Percentiles rank a stretch among this genome's conserved stretches.
Conservation (phyloP, 2,113 vertebrate species). For the Excalfactoria chinensis region DNA sequence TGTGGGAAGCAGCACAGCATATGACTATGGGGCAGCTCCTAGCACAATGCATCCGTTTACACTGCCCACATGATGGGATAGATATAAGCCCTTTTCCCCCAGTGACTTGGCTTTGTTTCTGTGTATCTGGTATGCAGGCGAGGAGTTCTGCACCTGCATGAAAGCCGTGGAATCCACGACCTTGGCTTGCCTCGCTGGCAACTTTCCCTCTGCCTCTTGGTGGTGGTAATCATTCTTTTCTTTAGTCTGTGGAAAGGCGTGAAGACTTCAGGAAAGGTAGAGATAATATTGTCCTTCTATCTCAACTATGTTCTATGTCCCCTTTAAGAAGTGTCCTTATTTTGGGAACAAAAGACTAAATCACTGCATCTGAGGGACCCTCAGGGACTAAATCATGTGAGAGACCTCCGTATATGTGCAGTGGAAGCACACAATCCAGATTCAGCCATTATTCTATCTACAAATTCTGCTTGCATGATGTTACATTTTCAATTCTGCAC, state of each 20-base stretch:
- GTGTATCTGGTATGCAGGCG: slow-evolving; percentile 77
- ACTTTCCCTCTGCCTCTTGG: slow-evolving; percentile 88
- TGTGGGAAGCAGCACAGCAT: neutral
- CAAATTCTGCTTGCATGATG: neutral
- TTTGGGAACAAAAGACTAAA: neutral
- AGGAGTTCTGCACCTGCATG: slow-evolving; percentile 90
- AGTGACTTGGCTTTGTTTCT: neutral
- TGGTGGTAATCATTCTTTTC: slow-evolving; percentile 91
- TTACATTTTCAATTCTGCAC: neutral
- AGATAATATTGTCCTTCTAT: slow-evolving; percentile 40
- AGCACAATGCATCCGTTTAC: neutral
- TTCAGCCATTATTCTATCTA: neutral
- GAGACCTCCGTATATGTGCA: neutral
- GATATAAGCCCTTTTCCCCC: neutral
- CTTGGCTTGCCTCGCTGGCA: slow-evolving; percentile 93
- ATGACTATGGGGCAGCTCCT: neutral
- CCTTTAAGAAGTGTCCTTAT: neutral
- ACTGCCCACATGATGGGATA: neutral
- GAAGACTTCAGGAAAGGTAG: slow-evolving; percentile 98
- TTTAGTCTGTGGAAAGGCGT: slow-evolving; percentile 99
- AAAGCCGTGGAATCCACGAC: slow-evolving; percentile 91
- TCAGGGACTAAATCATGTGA: neutral
- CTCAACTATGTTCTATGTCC: neutral
- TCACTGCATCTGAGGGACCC: neutral
- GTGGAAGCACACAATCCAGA: neutral